phyloP scores from a whole-genome alignment of 2,113 vertebrate species.

The Dermatemys mawii region DNA sequence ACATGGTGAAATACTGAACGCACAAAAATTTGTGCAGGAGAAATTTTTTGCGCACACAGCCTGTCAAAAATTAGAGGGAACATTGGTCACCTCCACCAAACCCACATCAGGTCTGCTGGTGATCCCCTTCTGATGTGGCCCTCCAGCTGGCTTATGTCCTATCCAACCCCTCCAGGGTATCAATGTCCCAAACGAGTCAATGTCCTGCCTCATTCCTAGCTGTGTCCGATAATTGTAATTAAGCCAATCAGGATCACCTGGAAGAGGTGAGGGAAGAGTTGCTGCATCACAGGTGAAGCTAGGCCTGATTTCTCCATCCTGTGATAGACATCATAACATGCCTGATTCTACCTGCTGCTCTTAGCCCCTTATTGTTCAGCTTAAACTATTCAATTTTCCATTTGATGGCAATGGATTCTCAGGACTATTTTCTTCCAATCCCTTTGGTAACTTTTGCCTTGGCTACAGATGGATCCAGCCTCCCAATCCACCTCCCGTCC shows the following conservation, averaged over 20 bases:
- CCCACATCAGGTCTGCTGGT: background rate
- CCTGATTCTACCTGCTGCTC: fast-evolving
- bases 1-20: no score
- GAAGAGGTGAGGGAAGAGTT: background rate
- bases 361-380: fast-evolving
- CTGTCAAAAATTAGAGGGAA: no score
- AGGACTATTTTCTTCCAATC: background rate
- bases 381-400: fast-evolving
- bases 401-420: background rate
- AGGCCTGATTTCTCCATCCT: background rate
- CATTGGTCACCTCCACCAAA: background rate
- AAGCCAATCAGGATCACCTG: background rate
- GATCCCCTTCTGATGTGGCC: background rate
- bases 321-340: background rate
- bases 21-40: no score
- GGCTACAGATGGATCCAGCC: background rate
- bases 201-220: background rate
- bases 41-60: no score
- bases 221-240: background rate
- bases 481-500: background rate
- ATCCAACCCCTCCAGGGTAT: background rate
- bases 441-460: background rate
- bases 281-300: background rate
- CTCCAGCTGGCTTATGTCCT: background rate
- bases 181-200: background rate